These are phyloP conservation scores for Rhagium mordax DNA, from an alignment of 2,888 invertebrate genomes.

Conservation along the genomic window DNA sequence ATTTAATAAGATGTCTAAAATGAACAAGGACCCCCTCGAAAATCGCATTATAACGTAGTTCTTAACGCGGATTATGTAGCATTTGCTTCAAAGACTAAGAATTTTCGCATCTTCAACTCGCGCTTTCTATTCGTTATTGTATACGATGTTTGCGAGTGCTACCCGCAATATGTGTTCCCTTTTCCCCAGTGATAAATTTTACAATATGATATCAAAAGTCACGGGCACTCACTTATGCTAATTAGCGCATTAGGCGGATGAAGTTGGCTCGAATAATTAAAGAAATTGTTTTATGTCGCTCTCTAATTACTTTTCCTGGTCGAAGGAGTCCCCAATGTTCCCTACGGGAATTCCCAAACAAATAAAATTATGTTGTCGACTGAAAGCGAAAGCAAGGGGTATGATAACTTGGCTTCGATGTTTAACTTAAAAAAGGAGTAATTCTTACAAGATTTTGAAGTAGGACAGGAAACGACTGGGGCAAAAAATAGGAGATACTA, in stretches of 20 bases:
- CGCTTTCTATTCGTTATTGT: neutral
- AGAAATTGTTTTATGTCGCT: slow-evolving; percentile 7
- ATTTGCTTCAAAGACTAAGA: neutral
- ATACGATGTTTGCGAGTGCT: neutral
- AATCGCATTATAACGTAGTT: slow-evolving; percentile 11
- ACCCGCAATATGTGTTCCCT: neutral
- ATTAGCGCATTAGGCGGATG: neutral
- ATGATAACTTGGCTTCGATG: too few species aligned
- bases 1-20: slow-evolving; percentile 12
- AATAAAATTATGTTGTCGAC: neutral
- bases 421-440: too few species aligned
- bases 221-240: slow-evolving; percentile 7
- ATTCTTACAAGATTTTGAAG: too few species aligned
- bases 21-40: slow-evolving; percentile 1
- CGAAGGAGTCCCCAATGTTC: neutral
- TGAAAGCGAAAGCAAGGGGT: neutral
- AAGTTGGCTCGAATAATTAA: slow-evolving; percentile 1
- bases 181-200: neutral
- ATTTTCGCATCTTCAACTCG: neutral
- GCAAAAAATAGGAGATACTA: too few species aligned
- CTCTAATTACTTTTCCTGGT: neutral
- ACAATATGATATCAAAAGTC: neutral
- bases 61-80: slow-evolving; percentile 9
- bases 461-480: too few species aligned
- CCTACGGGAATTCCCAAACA: neutral